Evolutionary conservation across 1,140 invertebrate species (phyloP), one percentile per base, ranked within the genome.

Genomic region (Melanaphis sacchari): DNA sequence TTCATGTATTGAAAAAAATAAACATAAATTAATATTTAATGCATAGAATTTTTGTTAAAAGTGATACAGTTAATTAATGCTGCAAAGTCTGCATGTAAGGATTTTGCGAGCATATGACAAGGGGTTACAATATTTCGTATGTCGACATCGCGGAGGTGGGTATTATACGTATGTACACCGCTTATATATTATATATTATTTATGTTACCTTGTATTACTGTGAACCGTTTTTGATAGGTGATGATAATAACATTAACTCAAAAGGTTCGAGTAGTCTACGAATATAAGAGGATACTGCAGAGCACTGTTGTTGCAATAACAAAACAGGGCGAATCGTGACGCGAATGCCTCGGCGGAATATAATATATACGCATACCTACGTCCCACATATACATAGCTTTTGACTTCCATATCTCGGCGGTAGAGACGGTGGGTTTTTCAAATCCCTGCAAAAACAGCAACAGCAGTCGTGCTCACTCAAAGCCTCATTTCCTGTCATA

Each of bases 401-500:
- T 76, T 76, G n/a, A 76, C 59, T 18, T 11, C 59, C 59, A n/a
- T 36, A n/a, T 76, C 59, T 76, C 11, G 59, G 11, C 31, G 31
- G 59, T n/a, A n/a, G 54, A 26, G 59, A 0, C 0, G 59, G 59
- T 0, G 15, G 59, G 59, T n/a, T 76, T 76, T 76, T 76, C 59
- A n/a, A n/a, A 36, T n/a, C n/a, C 59, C n/a, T 21, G 15, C 31
- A n/a, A n/a, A n/a, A 76, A n/a, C 59, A 52, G 52, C 21, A n/a
- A n/a, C 59, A 18, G 84, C 40, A 21, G 24, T 43, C 84, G 26
- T 41, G 84, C 52, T 91, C 90, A 91, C 90, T 91, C 90, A 91
- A 91, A 91, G 54, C 24, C 52, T 59, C 90, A 91, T 91, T 91
- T 91, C 90, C 90, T 43, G 90, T 66, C 90, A 90, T 59, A 90